A percentile compares a stretch with the other conserved stretches of the same genome.
Evolutionary conservation across 2,113 vertebrate genomes (phyloP).

Genomic region (Tauraco erythrolophus): DNA sequence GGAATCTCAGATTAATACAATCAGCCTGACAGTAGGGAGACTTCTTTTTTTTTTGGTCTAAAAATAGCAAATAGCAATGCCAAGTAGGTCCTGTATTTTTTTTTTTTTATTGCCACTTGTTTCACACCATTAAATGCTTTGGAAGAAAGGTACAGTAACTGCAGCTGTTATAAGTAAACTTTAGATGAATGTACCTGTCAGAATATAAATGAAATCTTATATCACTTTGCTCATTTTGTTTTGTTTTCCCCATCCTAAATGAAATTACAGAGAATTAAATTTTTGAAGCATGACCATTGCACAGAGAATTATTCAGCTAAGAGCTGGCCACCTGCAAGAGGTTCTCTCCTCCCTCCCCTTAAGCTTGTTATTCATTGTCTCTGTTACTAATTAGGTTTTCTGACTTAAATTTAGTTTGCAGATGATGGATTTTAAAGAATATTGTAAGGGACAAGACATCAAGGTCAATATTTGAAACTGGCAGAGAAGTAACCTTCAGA

Average conservation of each 20-base stretch:
- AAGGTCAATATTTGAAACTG: slow-evolving; percentile 30
- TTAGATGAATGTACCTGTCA: slow-evolving; percentile 71
- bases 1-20: slow-evolving; percentile 67
- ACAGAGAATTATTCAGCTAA: slow-evolving; percentile 50
- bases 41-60: not conserved
- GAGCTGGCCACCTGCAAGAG: slow-evolving; percentile 58
- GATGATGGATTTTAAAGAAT: slow-evolving; percentile 67
- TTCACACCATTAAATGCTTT: slow-evolving; percentile 51
- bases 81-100: not conserved
- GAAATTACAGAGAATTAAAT: slow-evolving; percentile 75
- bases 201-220: slow-evolving; percentile 65
- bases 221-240: slow-evolving; percentile 55
- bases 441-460: slow-evolving; percentile 44
- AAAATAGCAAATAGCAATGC: not conserved
- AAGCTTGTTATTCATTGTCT: slow-evolving; percentile 72
- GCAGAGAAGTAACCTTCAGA: slow-evolving; percentile 36
- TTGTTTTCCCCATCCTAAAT: slow-evolving; percentile 65
- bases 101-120: not conserved
- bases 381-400: slow-evolving; percentile 74
- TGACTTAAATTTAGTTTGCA: slow-evolving; percentile 69
- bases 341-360: slow-evolving; percentile 25
- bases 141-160: slow-evolving; percentile 15
- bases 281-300: slow-evolving; percentile 68
- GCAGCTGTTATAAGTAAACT: slow-evolving; percentile 25
- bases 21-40: slow-evolving; percentile 22